These are phyloP conservation scores for Gallinago undulata DNA, from an alignment of 2,113 vertebrate genomes.

Conservation along the genomic window DNA sequence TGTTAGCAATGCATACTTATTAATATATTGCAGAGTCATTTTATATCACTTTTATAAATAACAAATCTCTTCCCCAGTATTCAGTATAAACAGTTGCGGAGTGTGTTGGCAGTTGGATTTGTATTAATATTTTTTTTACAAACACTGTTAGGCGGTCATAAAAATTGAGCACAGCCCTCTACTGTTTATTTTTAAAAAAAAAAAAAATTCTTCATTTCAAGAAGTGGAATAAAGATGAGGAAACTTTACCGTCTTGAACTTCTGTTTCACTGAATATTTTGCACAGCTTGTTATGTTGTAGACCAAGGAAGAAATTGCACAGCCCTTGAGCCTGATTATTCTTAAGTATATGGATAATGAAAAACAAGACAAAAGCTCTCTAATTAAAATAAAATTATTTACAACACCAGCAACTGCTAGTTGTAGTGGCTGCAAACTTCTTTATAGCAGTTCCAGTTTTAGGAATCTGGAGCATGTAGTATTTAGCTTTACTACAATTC, in stretches of 20 bases:
- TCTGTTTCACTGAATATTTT: neutral
- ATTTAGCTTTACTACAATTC: neutral
- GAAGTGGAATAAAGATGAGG: neutral
- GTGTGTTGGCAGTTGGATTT: neutral
- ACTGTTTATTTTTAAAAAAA: neutral
- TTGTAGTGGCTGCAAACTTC: neutral
- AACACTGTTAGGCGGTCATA: neutral
- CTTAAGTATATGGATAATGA: conserved; percentile 1
- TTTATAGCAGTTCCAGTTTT: neutral
- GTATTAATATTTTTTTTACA: neutral
- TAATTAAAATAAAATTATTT: conserved; percentile 28
- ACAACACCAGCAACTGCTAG: neutral
- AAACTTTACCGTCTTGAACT: neutral
- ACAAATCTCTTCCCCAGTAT: neutral
- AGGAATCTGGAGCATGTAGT: neutral
- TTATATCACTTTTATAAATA: neutral
- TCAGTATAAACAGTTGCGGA: neutral
- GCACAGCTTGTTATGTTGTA: neutral
- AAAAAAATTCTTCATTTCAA: neutral
- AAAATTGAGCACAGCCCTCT: neutral
- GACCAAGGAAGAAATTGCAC: neutral
- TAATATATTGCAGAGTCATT: neutral
- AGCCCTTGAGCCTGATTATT: neutral
- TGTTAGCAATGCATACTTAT: neutral
- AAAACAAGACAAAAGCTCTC: neutral